phyloP scores from a whole-genome alignment of 1,140 invertebrate species.

The Leptoteleia sp. region DNA sequence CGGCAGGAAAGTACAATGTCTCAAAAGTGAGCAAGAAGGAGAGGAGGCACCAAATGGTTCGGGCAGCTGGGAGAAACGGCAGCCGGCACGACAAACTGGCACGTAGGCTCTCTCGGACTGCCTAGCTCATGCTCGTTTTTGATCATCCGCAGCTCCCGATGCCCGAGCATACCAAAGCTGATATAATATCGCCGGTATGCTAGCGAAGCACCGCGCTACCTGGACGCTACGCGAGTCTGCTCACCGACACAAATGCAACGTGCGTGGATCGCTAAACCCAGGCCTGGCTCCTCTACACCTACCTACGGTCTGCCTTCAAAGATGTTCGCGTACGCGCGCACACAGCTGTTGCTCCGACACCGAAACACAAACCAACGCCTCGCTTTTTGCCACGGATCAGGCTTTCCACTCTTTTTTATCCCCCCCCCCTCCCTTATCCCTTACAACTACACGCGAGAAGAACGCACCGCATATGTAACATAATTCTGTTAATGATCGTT shows the following conservation, averaged over 20 bases:
- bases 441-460: neutral
- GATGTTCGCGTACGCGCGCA: conserved; percentile 36
- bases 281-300: too few relatives aligned
- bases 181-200: conserved; percentile 54
- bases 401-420: conserved; percentile 11
- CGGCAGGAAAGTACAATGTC: conserved; percentile 29
- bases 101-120: conserved; percentile 36
- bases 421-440: too few relatives aligned
- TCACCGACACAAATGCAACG: neutral
- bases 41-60: conserved; percentile 29
- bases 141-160: conserved; percentile 38
- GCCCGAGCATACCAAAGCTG: conserved; percentile 55
- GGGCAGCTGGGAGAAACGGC: conserved; percentile 55
- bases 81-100: conserved; percentile 65
- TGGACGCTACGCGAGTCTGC: neutral
- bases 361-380: conserved; percentile 28
- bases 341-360: conserved; percentile 42
- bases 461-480: too few relatives aligned
- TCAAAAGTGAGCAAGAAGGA: conserved; percentile 26
- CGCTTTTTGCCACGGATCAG: conserved; percentile 9
- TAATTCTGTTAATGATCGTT: too few relatives aligned
- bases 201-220: conserved; percentile 19
- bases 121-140: conserved; percentile 24
- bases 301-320: conserved; percentile 17
- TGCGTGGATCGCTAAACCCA: conserved; percentile 9